These are phyloP conservation scores for Matsumurasca onukii DNA, from an alignment of 1,140 invertebrate species.

Conservation along the genomic window DNA sequence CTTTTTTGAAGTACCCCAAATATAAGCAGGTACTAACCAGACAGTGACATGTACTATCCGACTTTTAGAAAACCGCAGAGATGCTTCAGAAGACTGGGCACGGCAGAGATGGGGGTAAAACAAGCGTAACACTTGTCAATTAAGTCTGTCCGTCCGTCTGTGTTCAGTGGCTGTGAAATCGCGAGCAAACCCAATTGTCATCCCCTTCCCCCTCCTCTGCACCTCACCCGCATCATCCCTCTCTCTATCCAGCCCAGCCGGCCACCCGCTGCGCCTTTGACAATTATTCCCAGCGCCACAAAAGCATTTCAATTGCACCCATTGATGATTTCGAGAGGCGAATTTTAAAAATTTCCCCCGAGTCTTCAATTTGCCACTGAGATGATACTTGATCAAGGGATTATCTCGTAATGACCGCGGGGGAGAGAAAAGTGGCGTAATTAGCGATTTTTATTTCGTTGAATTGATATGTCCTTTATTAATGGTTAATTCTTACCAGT, in stretches of 20 bases:
- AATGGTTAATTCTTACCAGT: too few species aligned
- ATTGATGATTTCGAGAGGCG: constrained; percentile 10
- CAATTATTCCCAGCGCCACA: not conserved
- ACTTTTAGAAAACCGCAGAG: too few species aligned
- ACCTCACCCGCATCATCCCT: constrained; percentile 14
- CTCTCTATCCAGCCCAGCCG: not conserved
- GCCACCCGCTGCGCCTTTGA: constrained; percentile 9
- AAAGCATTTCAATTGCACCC: not conserved
- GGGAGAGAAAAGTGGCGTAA: too few species aligned
- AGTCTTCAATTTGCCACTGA: not conserved
- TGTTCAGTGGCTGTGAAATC: constrained; percentile 19
- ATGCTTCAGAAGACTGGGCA: too few species aligned
- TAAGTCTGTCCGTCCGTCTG: not conserved
- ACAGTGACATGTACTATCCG: too few species aligned
- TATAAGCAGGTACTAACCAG: too few species aligned
- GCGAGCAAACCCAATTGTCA: constrained; percentile 21
- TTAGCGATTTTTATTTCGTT: too few species aligned
- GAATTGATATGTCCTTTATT: too few species aligned
- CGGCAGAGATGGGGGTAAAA: constrained; percentile 4
- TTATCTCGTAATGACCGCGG: too few species aligned
- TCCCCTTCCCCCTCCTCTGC: not conserved
- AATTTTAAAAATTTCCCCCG: constrained; percentile 7
- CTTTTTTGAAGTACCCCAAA: too few species aligned
- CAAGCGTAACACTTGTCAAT: constrained; percentile 14
- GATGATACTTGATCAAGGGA: not conserved